A percentile compares a stretch with the other conserved stretches of the same genome.
Conservation (phyloP, 2,113 vertebrate species). For the Syngnathus scovelli region DNA sequence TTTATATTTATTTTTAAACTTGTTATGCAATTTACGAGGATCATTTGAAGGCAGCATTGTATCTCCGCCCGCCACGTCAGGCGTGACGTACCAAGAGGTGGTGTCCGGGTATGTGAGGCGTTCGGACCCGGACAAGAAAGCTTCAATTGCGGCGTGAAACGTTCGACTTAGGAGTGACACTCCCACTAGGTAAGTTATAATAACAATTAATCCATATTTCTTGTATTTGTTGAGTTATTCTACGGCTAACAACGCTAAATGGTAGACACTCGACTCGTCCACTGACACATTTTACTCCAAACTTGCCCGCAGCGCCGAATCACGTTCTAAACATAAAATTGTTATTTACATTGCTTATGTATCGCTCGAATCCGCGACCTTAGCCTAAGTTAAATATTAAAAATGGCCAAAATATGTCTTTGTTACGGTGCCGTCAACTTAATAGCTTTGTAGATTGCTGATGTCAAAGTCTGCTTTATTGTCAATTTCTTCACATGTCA, state of each 20-base stretch:
- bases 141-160: slow-evolving; percentile 12
- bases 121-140: background rate
- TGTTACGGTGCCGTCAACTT: background rate
- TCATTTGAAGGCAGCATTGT: slow-evolving; percentile 23
- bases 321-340: no score
- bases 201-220: background rate
- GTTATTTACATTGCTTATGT: background rate
- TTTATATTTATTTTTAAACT: background rate
- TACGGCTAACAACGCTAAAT: background rate
- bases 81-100: slow-evolving; percentile 53
- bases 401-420: background rate
- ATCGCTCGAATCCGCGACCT: background rate
- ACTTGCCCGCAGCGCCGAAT: background rate
- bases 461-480: background rate
- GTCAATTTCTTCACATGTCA: no score
- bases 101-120: slow-evolving; percentile 29
- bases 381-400: background rate
- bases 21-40: slow-evolving; percentile 12
- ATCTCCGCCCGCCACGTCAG: slow-evolving; percentile 53
- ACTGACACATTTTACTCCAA: background rate
- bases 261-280: background rate
- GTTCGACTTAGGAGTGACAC: background rate
- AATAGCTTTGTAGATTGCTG: background rate
- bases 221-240: no score
- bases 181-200: background rate